Evolutionary conservation across 2,888 invertebrate genomes (phyloP).

Genomic region (Hylaea fasciaria): DNA sequence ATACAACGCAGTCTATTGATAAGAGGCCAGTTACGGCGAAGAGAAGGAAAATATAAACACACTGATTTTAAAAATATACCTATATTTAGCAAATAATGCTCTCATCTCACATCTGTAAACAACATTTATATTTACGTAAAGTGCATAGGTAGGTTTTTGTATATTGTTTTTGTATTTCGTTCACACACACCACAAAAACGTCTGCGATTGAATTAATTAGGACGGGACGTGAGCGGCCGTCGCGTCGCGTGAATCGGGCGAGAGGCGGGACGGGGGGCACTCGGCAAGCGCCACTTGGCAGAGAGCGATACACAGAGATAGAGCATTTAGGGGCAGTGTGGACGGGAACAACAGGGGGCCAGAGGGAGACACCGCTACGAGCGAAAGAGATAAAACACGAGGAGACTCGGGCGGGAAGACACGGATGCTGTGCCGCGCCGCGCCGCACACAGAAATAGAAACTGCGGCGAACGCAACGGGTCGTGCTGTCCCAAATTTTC

Average conservation of each 20-base stretch:
- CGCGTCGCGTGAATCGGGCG: constrained; percentile 40
- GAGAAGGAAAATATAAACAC: constrained; percentile 20
- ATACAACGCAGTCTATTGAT: constrained; percentile 28
- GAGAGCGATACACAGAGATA: constrained; percentile 43
- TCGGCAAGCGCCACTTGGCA: constrained; percentile 41
- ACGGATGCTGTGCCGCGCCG: constrained; percentile 66
- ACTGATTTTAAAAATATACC: constrained; percentile 1
- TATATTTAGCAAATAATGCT: background rate
- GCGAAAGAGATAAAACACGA: constrained; percentile 50
- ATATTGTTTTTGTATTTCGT: constrained; percentile 43
- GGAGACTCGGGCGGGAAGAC: constrained; percentile 43
- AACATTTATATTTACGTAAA: too few relatives aligned
- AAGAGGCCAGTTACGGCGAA: constrained; percentile 24
- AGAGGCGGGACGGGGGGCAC: constrained; percentile 63
- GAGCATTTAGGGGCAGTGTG: constrained; percentile 25
- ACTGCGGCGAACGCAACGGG: constrained; percentile 58
- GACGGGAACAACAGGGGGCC: constrained; percentile 43
- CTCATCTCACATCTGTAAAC: constrained; percentile 24
- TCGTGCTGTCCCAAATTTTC: constrained; percentile 68
- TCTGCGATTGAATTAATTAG: constrained; percentile 64
- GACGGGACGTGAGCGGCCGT: constrained; percentile 50
- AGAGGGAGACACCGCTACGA: constrained; percentile 33
- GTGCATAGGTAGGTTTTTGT: background rate
- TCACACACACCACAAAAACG: constrained; percentile 49
- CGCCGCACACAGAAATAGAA: constrained; percentile 69